Evolutionary conservation across 1,140 invertebrate species (phyloP), one percentile per base, ranked within the genome.

Genomic region (Zelostemma sp.): DNA sequence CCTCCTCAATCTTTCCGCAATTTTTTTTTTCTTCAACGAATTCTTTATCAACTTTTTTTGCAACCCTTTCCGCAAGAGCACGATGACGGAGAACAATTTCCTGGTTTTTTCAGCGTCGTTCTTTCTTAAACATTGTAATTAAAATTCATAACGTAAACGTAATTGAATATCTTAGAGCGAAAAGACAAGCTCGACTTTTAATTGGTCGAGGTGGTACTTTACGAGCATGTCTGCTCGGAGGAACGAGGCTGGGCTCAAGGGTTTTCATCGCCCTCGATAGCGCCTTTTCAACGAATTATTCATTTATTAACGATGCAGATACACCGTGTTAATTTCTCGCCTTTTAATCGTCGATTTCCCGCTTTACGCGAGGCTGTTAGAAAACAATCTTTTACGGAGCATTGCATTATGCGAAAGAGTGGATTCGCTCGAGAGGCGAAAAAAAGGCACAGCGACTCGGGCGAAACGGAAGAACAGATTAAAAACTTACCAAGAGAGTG

Each of bases 291-390:
- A 46, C 61, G 54, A 72, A 72, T 72, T 72, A 68, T 72, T 72
- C 69, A 68, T 72, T 72, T 68, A 68, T 72, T 72, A 68, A 72
- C 65, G 58, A 72, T 62, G 66, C 71, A 73, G 62, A 63, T 65
- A 63, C 56, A 61, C 35, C 55, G 58, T 41, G 67, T 50, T 73
- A 69, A 69, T 69, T 62, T 66, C 59, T 59, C 55, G 53, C 49
- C 65, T 68, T 65, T 72, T 72, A 60, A 72, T 72, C 57, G 69
- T 62, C 60, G 65, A 72, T 72, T 72, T 68, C 60, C 65, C 51
- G 65, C 40, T 48, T 67, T 60, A 53, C 46, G 59, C 12, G 51
- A 48, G 40, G 49, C 31, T 16, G 63, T 19, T 15, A 38, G 25
- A 59, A 59, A 35, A 60, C 49, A 47, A 43, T 47, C 43, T 59